phyloP scores from a whole-genome alignment of 2,797 vertebrate species.

The Masticophis lateralis region DNA sequence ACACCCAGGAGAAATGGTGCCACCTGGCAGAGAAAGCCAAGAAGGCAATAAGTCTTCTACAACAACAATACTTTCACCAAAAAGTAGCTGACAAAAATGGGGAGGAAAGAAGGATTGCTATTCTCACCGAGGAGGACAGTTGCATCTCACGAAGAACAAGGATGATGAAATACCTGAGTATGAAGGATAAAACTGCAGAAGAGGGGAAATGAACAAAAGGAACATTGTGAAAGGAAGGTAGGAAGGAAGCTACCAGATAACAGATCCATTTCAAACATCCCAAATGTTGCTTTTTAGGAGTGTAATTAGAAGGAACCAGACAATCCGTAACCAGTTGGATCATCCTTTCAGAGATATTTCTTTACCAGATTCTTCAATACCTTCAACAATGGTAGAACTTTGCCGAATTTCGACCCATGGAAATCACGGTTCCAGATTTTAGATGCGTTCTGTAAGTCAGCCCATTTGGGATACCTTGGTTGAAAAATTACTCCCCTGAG shows the following conservation, averaged over 20 bases:
- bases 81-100: neutral
- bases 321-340: too few species aligned
- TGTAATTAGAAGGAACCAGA: neutral
- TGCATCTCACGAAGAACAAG: neutral
- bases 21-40: neutral
- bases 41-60: neutral
- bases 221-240: neutral
- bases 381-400: too few species aligned
- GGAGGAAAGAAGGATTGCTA: neutral
- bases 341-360: too few species aligned
- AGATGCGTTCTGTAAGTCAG: too few species aligned
- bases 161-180: neutral
- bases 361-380: too few species aligned
- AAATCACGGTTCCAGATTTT: too few species aligned
- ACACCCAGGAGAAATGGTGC: conserved; percentile 22
- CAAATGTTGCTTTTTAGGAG: neutral
- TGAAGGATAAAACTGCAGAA: neutral
- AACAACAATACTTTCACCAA: conserved; percentile 15
- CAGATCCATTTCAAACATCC: neutral
- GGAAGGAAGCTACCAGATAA: neutral
- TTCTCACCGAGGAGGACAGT: neutral
- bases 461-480: too few species aligned
- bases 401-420: too few species aligned
- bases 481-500: too few species aligned
- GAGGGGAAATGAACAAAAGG: neutral